A percentile compares a stretch with the other conserved stretches of the same genome.
Conservation (phyloP, 2,113 vertebrate genomes). For the Macaca fascicularis region DNA sequence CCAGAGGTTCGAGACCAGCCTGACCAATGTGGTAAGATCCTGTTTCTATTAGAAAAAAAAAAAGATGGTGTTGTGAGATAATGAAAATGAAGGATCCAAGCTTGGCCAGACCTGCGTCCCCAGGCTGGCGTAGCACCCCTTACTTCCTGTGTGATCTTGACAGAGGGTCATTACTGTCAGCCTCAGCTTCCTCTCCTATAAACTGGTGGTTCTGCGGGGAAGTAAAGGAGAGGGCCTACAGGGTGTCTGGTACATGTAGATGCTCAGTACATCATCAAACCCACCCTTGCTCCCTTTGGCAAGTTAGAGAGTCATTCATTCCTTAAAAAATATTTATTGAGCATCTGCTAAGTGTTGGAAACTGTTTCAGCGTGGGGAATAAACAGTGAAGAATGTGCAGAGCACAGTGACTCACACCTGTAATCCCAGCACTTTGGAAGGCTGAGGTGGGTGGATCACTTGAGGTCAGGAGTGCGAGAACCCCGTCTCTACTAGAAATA, state of each 20-base stretch:
- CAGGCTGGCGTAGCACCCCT: not conserved
- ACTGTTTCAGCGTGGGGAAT: not conserved
- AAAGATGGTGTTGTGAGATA: not conserved
- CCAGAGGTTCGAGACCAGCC: too few relatives aligned
- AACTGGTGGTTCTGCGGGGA: not conserved
- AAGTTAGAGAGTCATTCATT: not conserved
- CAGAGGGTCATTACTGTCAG: too few relatives aligned
- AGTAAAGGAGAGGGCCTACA: not conserved
- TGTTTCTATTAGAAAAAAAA: too few relatives aligned
- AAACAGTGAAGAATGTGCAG: not conserved
- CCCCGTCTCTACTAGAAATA: too few relatives aligned
- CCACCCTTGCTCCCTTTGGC: not conserved
- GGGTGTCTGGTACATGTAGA: not conserved
- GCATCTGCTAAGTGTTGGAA: not conserved
- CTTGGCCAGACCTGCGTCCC: not conserved
- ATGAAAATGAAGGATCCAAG: not conserved
- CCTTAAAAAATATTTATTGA: not conserved
- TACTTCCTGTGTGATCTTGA: not conserved
- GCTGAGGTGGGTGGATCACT: too few relatives aligned
- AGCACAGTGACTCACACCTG: too few relatives aligned
- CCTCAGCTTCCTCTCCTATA: not conserved
- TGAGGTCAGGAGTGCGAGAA: too few relatives aligned
- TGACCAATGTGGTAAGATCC: too few relatives aligned
- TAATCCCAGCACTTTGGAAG: too few relatives aligned
- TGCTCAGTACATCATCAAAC: rapidly evolving